A percentile compares a stretch with the other conserved stretches of the same genome.
Evolutionary conservation across 35 echinoderm and acorn worm genomes (phyloP).

Genomic region (Chiridota heheva): DNA sequence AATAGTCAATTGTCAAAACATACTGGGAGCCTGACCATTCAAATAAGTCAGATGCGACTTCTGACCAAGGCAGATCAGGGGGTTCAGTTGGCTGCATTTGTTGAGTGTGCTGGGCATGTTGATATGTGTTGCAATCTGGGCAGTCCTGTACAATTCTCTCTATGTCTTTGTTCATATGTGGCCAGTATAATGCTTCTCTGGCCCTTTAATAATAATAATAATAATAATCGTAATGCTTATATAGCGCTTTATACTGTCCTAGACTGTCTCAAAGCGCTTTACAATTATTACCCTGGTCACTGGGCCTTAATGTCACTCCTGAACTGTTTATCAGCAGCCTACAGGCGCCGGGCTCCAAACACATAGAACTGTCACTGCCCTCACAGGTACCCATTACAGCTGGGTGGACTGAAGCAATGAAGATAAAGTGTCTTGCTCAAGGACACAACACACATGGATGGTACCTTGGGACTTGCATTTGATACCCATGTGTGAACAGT

Average conservation of each 20-base stretch:
- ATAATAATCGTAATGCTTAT: no score
- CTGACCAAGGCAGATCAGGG: constrained; percentile 49
- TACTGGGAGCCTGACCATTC: constrained; percentile 27
- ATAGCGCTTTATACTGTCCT: no score
- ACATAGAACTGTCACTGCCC: no score
- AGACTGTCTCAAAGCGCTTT: no score
- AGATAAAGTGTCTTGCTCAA: no score
- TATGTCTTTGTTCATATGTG: constrained; percentile 7
- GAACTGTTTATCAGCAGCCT: no score
- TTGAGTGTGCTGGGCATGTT: constrained; percentile 18
- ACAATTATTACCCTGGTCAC: no score
- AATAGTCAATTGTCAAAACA: constrained; percentile 53
- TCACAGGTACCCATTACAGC: no score
- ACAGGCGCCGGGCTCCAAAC: no score
- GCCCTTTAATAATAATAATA: neutral
- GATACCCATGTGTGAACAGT: constrained; percentile 51
- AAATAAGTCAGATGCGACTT: constrained; percentile 57
- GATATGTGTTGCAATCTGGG: constrained; percentile 31
- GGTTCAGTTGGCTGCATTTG: constrained; percentile 15
- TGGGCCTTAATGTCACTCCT: no score
- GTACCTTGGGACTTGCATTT: constrained; percentile 41
- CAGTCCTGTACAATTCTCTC: constrained; percentile 34
- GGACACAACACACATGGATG: no score
- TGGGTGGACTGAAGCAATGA: no score
- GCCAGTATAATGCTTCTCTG: constrained; percentile 29